A percentile compares a stretch with the other conserved stretches of the same genome.
Evolutionary conservation across 92 coral and sea anemone species (phyloP).

Genomic region (Heteractis magnifica): DNA sequence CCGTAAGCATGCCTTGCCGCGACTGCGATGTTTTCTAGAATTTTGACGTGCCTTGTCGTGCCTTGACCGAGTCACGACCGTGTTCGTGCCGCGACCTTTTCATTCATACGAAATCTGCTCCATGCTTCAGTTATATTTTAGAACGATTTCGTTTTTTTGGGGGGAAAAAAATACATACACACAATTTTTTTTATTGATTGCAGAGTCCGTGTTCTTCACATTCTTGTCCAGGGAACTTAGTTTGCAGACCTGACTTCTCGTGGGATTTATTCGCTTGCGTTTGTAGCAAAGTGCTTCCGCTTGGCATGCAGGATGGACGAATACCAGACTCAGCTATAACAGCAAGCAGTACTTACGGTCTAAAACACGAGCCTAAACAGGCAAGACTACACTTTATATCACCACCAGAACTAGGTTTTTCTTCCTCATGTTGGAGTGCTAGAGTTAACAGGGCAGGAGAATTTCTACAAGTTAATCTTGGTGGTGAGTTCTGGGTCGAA

Average conservation of each 20-base stretch:
- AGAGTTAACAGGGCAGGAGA: not conserved
- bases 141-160: not conserved
- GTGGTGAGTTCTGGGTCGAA: not conserved
- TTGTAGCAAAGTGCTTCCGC: not conserved
- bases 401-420: too few relatives aligned
- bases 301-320: conserved; percentile 23
- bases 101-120: too few relatives aligned
- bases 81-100: too few relatives aligned
- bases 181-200: not conserved
- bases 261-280: not conserved
- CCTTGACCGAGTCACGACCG: too few relatives aligned
- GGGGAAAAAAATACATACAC: not conserved
- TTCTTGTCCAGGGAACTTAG: not conserved
- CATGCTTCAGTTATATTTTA: too few relatives aligned
- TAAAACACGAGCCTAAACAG: not conserved
- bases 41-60: too few relatives aligned
- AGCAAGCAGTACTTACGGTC: not conserved
- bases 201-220: not conserved
- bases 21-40: too few relatives aligned
- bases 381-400: not conserved
- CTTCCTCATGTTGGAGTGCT: not conserved
- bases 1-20: too few relatives aligned
- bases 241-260: conserved; percentile 9
- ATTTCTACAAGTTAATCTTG: not conserved
- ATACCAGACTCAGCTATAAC: conserved; percentile 5